Percentiles rank a stretch among this genome's conserved stretches.
These are phyloP conservation scores for Chelon auratus DNA, from an alignment of 2,797 vertebrate species.

Conservation along the genomic window DNA sequence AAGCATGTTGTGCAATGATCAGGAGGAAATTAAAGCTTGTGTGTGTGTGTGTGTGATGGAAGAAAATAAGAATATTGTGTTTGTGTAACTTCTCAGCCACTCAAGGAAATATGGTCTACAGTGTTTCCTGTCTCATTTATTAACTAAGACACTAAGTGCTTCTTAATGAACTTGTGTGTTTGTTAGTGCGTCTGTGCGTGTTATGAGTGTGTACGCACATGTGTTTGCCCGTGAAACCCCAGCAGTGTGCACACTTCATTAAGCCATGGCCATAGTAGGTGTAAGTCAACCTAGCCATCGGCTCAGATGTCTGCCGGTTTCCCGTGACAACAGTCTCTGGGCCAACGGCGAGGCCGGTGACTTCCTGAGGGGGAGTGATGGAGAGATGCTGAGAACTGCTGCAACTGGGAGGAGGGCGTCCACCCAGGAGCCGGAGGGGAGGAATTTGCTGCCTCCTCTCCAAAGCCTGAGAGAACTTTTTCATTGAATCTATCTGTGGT, in stretches of 20 bases:
- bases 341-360: conserved; percentile 65
- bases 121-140: conserved; percentile 65
- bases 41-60: conserved; percentile 9
- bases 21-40: conserved; percentile 17
- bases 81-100: conserved; percentile 22
- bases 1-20: conserved; percentile 24
- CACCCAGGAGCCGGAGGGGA: conserved; percentile 38
- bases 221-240: conserved; percentile 53
- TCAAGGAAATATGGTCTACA: conserved; percentile 35
- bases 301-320: conserved; percentile 70
- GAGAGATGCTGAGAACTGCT: conserved; percentile 64
- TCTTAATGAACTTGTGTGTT: conserved; percentile 63
- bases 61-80: neutral
- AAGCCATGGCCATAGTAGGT: conserved; percentile 70
- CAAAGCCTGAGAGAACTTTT: conserved; percentile 32
- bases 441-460: conserved; percentile 28
- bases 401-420: conserved; percentile 58
- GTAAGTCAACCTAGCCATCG: conserved; percentile 60
- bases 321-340: conserved; percentile 76
- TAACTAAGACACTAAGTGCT: conserved; percentile 68
- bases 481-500: conserved; percentile 16
- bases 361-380: conserved; percentile 56
- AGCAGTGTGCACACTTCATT: conserved; percentile 75
- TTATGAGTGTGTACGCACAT: conserved; percentile 30
- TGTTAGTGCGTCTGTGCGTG: conserved; percentile 47